phyloP scores from a whole-genome alignment of 2,888 invertebrate genomes.

The Aplocera efformata region DNA sequence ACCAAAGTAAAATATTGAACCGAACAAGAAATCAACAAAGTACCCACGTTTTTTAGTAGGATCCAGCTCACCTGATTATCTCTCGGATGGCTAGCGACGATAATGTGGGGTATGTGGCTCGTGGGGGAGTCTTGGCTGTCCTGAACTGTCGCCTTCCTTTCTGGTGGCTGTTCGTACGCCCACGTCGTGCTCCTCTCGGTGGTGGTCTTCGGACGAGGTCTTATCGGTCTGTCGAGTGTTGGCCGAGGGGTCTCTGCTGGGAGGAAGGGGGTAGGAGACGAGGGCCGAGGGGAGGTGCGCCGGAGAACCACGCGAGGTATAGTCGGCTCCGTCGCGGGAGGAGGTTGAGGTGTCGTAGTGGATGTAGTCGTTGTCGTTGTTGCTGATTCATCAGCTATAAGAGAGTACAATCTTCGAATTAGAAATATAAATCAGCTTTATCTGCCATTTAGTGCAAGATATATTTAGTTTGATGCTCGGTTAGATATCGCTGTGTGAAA shows the following conservation, averaged over 20 bases:
- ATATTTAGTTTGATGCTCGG: too few relatives aligned
- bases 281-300: conserved; percentile 40
- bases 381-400: conserved; percentile 74
- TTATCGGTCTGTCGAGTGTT: conserved; percentile 20
- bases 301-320: conserved; percentile 45
- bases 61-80: conserved; percentile 84
- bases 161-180: conserved; percentile 61
- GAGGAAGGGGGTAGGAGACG: conserved; percentile 45
- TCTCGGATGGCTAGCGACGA: conserved; percentile 86
- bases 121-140: conserved; percentile 67
- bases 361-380: conserved; percentile 39
- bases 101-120: conserved; percentile 77
- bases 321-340: conserved; percentile 24
- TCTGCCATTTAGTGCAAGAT: too few relatives aligned
- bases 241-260: conserved; percentile 14
- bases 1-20: too few relatives aligned
- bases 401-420: too few relatives aligned
- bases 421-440: too few relatives aligned
- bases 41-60: too few relatives aligned
- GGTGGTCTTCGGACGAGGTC: conserved; percentile 44
- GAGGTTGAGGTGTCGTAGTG: conserved; percentile 25
- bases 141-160: conserved; percentile 51
- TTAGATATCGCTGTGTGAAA: too few relatives aligned
- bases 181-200: conserved; percentile 64
- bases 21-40: too few relatives aligned